Conservation (phyloP, 2,113 vertebrate species). For the Atherinomorus stipes region DNA sequence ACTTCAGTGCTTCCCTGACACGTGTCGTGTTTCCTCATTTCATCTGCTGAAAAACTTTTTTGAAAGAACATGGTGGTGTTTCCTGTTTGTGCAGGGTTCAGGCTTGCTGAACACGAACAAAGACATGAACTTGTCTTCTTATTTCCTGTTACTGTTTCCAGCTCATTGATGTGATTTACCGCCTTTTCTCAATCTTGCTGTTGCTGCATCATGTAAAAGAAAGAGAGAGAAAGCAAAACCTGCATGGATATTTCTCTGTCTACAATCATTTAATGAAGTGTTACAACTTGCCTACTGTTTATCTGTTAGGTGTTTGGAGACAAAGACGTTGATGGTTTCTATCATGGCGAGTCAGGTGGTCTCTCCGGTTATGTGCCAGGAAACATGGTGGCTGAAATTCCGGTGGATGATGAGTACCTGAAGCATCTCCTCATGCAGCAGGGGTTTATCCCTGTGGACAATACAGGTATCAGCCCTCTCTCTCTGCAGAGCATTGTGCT, state of each 20-base stretch:
- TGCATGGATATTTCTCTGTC: not conserved
- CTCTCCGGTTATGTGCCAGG: conserved; percentile 91
- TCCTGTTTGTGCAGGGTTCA: conserved; percentile 59
- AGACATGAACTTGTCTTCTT: conserved; percentile 31
- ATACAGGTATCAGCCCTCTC: conserved; percentile 80
- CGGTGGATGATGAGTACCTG: conserved; percentile 84
- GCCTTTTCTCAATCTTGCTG: conserved; percentile 16
- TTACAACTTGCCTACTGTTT: not conserved
- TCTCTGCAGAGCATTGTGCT: not conserved
- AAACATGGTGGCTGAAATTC: conserved; percentile 96
- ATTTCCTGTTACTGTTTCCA: conserved; percentile 60
- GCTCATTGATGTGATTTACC: conserved; percentile 23
- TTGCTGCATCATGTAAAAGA: not conserved
- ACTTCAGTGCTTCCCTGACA: not conserved
- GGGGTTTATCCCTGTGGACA: conserved; percentile 84
- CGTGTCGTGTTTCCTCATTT: conserved; percentile 33
- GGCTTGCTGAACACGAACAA: conserved; percentile 6
- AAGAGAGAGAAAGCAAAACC: too few relatives aligned
- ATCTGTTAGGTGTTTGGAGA: conserved; percentile 88
- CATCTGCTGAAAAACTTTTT: conserved; percentile 25
- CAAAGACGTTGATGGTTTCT: conserved; percentile 96
- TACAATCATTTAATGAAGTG: not conserved
- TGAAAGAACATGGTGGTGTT: conserved; percentile 32
- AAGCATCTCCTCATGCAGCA: conserved; percentile 86
- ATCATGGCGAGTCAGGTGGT: conserved; percentile 88